A percentile compares a stretch with the other conserved stretches of the same genome.
These are phyloP conservation scores for Oenanthe oenanthe DNA, from an alignment of 2,113 vertebrate species.

Conservation along the genomic window DNA sequence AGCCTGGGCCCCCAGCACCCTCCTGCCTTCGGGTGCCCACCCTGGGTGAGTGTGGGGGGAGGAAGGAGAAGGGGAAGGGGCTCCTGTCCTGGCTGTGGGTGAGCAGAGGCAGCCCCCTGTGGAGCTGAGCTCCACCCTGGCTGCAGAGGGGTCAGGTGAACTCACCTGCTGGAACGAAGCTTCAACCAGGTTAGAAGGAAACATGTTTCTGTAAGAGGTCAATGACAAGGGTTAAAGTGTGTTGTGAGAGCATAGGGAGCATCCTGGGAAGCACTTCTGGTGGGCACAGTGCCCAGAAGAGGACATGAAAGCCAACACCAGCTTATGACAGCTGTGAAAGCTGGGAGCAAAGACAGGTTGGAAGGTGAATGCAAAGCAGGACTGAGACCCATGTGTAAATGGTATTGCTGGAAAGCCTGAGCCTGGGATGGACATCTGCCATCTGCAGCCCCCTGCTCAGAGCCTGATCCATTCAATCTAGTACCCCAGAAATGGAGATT, in stretches of 20 bases:
- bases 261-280: neutral
- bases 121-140: neutral
- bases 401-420: neutral
- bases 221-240: neutral
- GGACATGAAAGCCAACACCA: neutral
- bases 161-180: slow-evolving; percentile 89
- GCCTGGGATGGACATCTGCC: neutral
- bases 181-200: slow-evolving; percentile 89
- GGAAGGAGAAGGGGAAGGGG: neutral
- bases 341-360: neutral
- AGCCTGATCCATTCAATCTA: neutral
- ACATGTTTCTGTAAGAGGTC: slow-evolving; percentile 84
- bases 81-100: neutral
- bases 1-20: neutral
- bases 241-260: fast-evolving
- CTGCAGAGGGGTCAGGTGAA: neutral
- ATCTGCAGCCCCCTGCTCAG: neutral
- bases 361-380: fast-evolving
- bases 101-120: neutral
- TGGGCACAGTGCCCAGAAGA: fast-evolving
- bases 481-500: neutral
- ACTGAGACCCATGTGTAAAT: fast-evolving
- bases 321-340: neutral
- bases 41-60: neutral
- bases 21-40: neutral